Evolutionary conservation across 2,113 vertebrate species (phyloP).

Genomic region (human (Homo sapiens)): DNA sequence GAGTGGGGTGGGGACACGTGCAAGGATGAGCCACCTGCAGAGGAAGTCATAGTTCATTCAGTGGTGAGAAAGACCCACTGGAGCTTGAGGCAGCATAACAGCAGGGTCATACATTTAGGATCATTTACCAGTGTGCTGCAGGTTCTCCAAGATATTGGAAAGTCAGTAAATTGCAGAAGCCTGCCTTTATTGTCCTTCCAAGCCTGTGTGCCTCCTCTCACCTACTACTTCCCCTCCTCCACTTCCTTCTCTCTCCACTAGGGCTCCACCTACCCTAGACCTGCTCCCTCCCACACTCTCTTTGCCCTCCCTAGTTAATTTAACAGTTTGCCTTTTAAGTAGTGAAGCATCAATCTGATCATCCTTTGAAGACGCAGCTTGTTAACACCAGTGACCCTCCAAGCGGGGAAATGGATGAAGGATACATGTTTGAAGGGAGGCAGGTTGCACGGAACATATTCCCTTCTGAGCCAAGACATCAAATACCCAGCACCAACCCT

Average conservation of each 20-base stretch:
- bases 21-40: not conserved
- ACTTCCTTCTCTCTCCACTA: not conserved
- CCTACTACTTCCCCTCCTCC: not conserved
- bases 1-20: accelerated
- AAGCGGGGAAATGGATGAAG: not conserved
- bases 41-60: not conserved
- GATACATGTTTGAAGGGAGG: not conserved
- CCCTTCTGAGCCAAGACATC: not conserved
- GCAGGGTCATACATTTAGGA: accelerated
- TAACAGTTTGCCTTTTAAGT: not conserved
- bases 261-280: no score
- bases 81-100: not conserved
- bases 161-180: not conserved
- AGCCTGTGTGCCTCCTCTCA: not conserved
- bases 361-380: not conserved
- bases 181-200: not conserved
- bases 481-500: not conserved
- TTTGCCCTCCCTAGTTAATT: not conserved
- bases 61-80: accelerated
- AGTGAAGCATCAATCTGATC: not conserved
- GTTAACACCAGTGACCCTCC: not conserved
- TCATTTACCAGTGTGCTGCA: accelerated
- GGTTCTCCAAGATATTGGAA: not conserved
- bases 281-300: not conserved
- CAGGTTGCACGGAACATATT: accelerated